A percentile compares a stretch with the other conserved stretches of the same genome.
phyloP scores from a whole-genome alignment of 1,140 invertebrate genomes.

The Drosophila sechellia region DNA sequence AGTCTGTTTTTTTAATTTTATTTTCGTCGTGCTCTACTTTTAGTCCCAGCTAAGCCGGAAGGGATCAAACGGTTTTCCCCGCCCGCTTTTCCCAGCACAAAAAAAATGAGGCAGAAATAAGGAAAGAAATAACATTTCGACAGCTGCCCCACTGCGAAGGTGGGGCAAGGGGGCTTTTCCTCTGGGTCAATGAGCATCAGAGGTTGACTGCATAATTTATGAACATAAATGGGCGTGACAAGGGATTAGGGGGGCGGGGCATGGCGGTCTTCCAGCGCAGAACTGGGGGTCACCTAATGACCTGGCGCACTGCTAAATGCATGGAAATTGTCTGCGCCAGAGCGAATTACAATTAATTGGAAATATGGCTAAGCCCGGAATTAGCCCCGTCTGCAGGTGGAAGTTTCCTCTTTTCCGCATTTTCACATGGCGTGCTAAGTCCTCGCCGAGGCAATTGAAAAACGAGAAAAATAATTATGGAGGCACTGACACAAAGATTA shows the following conservation, averaged over 20 bases:
- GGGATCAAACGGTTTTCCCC: conserved; percentile 74
- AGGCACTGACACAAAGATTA: background rate
- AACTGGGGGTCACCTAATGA: conserved; percentile 46
- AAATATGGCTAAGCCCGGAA: conserved; percentile 22
- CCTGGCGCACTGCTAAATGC: conserved; percentile 31
- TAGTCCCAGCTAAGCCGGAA: conserved; percentile 71
- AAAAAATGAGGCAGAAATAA: conserved; percentile 10
- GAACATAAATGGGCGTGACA: conserved; percentile 70
- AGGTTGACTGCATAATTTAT: conserved; percentile 72
- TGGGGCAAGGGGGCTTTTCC: background rate
- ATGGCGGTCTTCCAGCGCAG: background rate
- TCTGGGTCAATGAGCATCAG: conserved; percentile 52
- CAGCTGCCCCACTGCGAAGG: conserved; percentile 8
- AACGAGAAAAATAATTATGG: background rate
- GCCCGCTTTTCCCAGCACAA: conserved; percentile 1
- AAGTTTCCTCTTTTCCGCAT: background rate
- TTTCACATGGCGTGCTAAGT: conserved; percentile 5
- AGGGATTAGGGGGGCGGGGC: conserved; percentile 14
- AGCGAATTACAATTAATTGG: conserved; percentile 44
- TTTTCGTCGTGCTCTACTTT: conserved; percentile 69
- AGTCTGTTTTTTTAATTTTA: conserved; percentile 57
- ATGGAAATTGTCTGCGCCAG: conserved; percentile 42
- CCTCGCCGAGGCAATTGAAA: conserved; percentile 1
- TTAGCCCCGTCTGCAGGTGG: background rate
- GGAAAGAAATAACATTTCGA: conserved; percentile 57